Percentiles rank a stretch among this genome's conserved stretches.
phyloP scores from a whole-genome alignment of 2,797 vertebrate genomes.

The Lacerta agilis region DNA sequence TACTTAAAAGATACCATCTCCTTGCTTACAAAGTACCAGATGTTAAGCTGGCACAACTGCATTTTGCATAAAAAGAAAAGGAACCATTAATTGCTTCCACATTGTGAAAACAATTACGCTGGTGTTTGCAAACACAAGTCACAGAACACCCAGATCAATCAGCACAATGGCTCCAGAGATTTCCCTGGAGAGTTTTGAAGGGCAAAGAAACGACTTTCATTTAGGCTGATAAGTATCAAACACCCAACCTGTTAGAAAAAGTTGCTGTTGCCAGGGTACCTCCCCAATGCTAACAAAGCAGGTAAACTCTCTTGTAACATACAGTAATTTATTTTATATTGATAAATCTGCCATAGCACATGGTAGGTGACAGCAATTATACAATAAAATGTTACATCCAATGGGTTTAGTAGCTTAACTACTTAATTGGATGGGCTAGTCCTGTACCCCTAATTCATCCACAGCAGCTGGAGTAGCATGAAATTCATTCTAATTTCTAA shows the following conservation, averaged over 20 bases:
- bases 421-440: not conserved
- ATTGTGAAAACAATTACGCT: constrained; percentile 47
- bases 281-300: not conserved
- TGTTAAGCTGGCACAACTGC: constrained; percentile 29
- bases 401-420: not conserved
- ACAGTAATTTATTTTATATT: constrained; percentile 2
- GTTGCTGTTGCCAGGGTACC: not conserved
- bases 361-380: not conserved
- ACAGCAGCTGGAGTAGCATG: not conserved
- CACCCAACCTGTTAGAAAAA: not conserved
- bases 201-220: not conserved
- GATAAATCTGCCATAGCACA: not conserved
- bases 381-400: not conserved
- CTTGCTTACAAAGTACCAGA: constrained; percentile 29
- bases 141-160: constrained; percentile 26
- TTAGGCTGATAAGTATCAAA: not conserved
- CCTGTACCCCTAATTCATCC: not conserved
- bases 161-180: not conserved
- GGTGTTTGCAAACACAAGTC: constrained; percentile 14
- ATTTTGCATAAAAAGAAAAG: constrained; percentile 52
- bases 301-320: not conserved
- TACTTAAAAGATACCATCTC: constrained; percentile 39
- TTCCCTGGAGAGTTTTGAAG: not conserved
- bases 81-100: constrained; percentile 44
- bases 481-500: not conserved